Base-by-base conservation (phyloP, 2,113 vertebrate species). In the Podarcis cretensis region DNA sequence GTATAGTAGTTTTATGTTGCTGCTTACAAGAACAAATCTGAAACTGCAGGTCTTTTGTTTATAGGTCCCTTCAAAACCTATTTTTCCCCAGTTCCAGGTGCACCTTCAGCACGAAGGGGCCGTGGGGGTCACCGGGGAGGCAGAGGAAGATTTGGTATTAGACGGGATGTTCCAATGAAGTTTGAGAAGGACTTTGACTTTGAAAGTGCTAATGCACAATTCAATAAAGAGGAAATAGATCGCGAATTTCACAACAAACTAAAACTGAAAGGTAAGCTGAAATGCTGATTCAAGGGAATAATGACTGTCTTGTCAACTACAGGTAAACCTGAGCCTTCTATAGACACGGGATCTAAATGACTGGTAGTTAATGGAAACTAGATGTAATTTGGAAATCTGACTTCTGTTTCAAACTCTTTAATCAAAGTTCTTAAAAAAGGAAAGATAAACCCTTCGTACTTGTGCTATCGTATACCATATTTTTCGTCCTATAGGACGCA, bases 171-270 rank as follows among this genome's bases (percentile, higher is more conserved):
- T 40, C 98, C 98, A 13, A 98, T 99, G 98, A 99, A 99, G 96
- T 99, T 99, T 95, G 99, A 99, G 91, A 98, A 99, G 94, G 99
- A 99, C 95, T 99, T 99, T 89, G 99, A 99, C 96, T 99, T 99
- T 90, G 99, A 99, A 97, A 99, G 98, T 87, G 98, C 99, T 88
- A 99, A 99, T 66, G 99, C 99, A 1, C 99, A 99, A 77, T 99
- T 99, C 95, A 99, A 99, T 96, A 99, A 99, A 94, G 99, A 99
- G 54, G 99, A 99, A 93, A 99, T 99, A 6, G 98, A 99, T 95
- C 98, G 98, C 90, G 99, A 99, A 94, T 98, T 99, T 89, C 99
- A 99, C 94, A 99, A 96, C 96, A 99, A 99, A 94, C 98, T 99
- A 79, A 99, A 99, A 92, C 96, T 99, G 90, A 99, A 98, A 98